Evolutionary conservation across 2,888 invertebrate species (phyloP).

Genomic region (Neoaliturus tenellus): DNA sequence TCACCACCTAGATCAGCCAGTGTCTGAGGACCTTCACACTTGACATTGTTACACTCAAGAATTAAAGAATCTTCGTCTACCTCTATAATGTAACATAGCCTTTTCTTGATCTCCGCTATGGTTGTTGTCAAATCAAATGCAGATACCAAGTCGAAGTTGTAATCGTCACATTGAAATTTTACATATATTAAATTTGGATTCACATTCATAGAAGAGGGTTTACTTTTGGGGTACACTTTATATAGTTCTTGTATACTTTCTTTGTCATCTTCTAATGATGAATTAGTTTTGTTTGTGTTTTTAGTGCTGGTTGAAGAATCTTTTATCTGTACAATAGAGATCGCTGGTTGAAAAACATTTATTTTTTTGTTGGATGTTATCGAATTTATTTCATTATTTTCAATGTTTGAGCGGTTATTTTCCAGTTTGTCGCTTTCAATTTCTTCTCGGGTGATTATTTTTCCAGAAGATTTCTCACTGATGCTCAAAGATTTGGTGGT

Average conservation of each 20-base stretch:
- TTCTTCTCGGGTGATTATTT: neutral
- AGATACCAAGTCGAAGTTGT: conserved; percentile 63
- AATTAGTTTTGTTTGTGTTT: neutral
- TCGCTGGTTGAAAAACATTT: neutral
- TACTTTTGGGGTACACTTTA: neutral
- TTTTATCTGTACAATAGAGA: neutral
- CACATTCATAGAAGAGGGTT: neutral
- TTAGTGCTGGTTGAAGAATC: neutral
- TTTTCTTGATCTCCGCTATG: conserved; percentile 63
- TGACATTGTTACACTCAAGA: conserved; percentile 66
- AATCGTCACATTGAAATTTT: conserved; percentile 62
- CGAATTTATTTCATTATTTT: neutral
- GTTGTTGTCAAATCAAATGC: conserved; percentile 63
- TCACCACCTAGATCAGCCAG: conserved; percentile 69
- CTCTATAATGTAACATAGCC: conserved; percentile 63
- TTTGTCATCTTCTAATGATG: neutral
- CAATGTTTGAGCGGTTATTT: neutral
- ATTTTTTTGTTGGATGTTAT: neutral
- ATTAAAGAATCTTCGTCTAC: conserved; percentile 59
- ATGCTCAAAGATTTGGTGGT: neutral
- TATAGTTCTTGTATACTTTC: neutral
- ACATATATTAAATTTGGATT: conserved; percentile 59
- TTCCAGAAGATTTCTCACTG: neutral
- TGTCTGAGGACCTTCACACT: conserved; percentile 67
- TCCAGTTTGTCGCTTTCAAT: neutral